Base-by-base conservation (phyloP, 2,888 invertebrate genomes). In the Lithophane socia region DNA sequence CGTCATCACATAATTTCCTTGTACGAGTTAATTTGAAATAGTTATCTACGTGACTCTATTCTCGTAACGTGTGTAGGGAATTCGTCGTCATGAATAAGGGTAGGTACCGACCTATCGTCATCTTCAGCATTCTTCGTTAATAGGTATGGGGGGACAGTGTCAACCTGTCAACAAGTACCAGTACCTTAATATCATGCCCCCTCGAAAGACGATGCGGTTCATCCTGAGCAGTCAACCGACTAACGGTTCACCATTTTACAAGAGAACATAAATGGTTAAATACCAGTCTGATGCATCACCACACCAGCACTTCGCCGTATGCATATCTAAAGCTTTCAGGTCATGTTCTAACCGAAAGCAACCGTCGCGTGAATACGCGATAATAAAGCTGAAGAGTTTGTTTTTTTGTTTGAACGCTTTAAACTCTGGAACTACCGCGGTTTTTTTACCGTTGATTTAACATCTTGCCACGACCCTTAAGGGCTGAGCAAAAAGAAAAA, bases 1-100 rank as follows among this genome's bases (percentile, higher is more conserved):
- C 49, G 71, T 66, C 72, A 84, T 72, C 24, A 12, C 13, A 21
- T 18, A 52, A 29, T 76, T 67, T 79, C 67, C 75, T 68, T 70
- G 42, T 47, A 13, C 21, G 18, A 24, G n/a, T 69, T 61, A 5
- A 21, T 54, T 71, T 58, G 16, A 49, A 70, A 73, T 67, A 61
- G 13, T 66, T 42, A 73, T 60, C 18, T 68, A 73, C 47, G 73
- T 77, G 66, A 75, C 56, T 66, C n/a, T 3, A 24, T 63, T 61
- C 10, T 21, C 8, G 21, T 56, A n/a, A 49, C 21, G n/a, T 74
- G 29, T 2, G 18, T 42, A 54, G 61, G 61, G 69, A 82, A 76
- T 82, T 52, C 70, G 66, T 67, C 7, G 18, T 69, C 42, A 60
- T 66, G 52, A 72, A 54, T 52, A 71, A 12, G 16, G 29, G 37